These are phyloP conservation scores for Chaetogeoica ovagalla DNA, from an alignment of 2,888 invertebrate genomes.

Conservation along the genomic window DNA sequence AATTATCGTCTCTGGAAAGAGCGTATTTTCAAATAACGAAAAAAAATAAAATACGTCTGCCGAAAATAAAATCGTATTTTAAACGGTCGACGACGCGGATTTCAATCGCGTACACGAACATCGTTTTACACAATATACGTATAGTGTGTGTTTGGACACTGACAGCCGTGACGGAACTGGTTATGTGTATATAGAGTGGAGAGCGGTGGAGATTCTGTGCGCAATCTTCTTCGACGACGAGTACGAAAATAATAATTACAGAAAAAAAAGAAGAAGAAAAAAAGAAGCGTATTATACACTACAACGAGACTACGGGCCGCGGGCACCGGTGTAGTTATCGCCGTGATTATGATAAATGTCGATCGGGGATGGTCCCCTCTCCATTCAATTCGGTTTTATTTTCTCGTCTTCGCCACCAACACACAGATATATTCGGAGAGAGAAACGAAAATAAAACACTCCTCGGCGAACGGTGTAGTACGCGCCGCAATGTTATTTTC, in stretches of 20 bases:
- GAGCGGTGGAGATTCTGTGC: background rate
- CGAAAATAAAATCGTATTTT: too few relatives aligned
- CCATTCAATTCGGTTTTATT: slow-evolving; percentile 21
- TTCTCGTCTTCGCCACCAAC: background rate
- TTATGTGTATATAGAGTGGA: slow-evolving; percentile 12
- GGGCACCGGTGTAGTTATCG: slow-evolving; percentile 25
- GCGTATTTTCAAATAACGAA: too few relatives aligned
- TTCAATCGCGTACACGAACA: slow-evolving; percentile 29
- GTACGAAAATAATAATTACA: slow-evolving; percentile 44
- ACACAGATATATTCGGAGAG: too few relatives aligned
- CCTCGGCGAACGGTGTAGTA: background rate
- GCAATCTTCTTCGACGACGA: slow-evolving; percentile 33
- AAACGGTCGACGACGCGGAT: background rate
- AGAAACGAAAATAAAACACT: background rate
- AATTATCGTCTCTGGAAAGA: too few relatives aligned
- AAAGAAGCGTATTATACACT: too few relatives aligned
- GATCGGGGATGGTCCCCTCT: background rate
- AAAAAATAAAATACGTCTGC: too few relatives aligned
- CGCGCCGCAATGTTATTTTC: slow-evolving; percentile 14
- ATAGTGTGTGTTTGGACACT: slow-evolving; percentile 48
- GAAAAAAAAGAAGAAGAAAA: background rate
- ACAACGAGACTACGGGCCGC: too few relatives aligned
- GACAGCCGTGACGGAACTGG: slow-evolving; percentile 51
- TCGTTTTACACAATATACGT: slow-evolving; percentile 29
- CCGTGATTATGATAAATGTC: slow-evolving; percentile 30